A percentile compares a stretch with the other conserved stretches of the same genome.
These are phyloP conservation scores for Epinephelus cyanopodus DNA, from an alignment of 2,113 vertebrate species.

Conservation along the genomic window DNA sequence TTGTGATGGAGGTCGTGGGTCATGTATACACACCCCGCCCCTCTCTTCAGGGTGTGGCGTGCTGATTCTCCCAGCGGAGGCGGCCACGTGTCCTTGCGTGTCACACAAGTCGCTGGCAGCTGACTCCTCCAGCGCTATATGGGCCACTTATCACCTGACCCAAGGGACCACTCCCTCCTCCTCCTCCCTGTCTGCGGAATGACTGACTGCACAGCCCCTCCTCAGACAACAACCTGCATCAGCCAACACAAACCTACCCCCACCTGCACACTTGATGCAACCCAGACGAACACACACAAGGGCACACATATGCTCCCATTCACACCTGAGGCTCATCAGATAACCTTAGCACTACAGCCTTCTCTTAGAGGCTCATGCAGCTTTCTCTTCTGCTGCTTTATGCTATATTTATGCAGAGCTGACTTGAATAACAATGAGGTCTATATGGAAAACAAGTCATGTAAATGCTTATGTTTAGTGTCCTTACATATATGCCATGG, in stretches of 20 bases:
- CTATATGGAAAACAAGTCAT: neutral
- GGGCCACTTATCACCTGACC: conserved; percentile 82
- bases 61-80: conserved; percentile 66
- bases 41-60: conserved; percentile 50
- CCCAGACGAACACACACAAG: conserved; percentile 30
- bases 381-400: conserved; percentile 22
- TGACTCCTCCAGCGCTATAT: conserved; percentile 70
- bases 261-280: conserved; percentile 51
- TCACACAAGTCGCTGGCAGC: conserved; percentile 77
- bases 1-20: conserved; percentile 53
- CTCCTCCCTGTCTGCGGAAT: conserved; percentile 46
- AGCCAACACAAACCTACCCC: conserved; percentile 38
- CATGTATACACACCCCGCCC: conserved; percentile 30
- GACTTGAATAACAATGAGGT: conserved; percentile 48
- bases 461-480: conserved; percentile 9
- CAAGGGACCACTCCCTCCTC: conserved; percentile 77
- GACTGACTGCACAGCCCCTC: conserved; percentile 47
- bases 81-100: conserved; percentile 76
- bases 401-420: conserved; percentile 17
- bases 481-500: neutral
- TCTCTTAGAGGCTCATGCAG: neutral
- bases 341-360: neutral
- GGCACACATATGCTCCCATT: conserved; percentile 38
- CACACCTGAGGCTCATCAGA: conserved; percentile 31
- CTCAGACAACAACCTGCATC: conserved; percentile 52